phyloP scores from a whole-genome alignment of 1,140 invertebrate genomes.

The Heliconius hermathena region DNA sequence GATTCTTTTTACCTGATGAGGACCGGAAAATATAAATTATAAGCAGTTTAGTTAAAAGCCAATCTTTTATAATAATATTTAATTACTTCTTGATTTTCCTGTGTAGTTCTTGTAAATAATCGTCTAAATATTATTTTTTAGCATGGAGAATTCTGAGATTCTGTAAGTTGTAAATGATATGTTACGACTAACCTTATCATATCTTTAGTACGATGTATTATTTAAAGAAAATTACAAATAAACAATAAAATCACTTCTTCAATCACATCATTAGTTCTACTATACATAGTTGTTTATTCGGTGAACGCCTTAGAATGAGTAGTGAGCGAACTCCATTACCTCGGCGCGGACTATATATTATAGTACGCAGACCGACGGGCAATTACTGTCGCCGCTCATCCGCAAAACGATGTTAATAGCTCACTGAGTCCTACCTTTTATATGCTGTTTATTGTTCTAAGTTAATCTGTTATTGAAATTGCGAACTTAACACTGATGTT shows the following conservation, averaged over 20 bases:
- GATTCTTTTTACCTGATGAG: too few relatives aligned
- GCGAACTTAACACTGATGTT: slow-evolving; percentile 19
- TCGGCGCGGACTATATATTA: slow-evolving; percentile 69
- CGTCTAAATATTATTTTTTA: too few relatives aligned
- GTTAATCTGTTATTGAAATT: slow-evolving; percentile 30
- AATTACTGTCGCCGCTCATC: slow-evolving; percentile 78
- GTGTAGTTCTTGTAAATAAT: too few relatives aligned
- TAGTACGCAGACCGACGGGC: slow-evolving; percentile 70
- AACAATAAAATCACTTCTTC: background rate
- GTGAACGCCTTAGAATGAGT: slow-evolving; percentile 28
- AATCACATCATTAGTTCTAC: background rate
- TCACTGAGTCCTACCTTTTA: slow-evolving; percentile 54
- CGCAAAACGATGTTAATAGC: slow-evolving; percentile 77
- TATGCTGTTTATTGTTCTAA: slow-evolving; percentile 35
- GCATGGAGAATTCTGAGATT: too few relatives aligned
- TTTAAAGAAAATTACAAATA: background rate
- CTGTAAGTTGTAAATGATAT: too few relatives aligned
- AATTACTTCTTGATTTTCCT: too few relatives aligned
- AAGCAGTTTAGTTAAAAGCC: too few relatives aligned
- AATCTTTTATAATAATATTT: too few relatives aligned
- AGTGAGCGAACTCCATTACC: slow-evolving; percentile 55
- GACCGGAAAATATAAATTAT: too few relatives aligned
- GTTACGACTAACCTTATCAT: too few relatives aligned
- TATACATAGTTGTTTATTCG: slow-evolving; percentile 18
- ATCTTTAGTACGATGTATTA: too few relatives aligned